phyloP scores from a whole-genome alignment of 2,888 invertebrate genomes.

The Pristionchus japonicus region DNA sequence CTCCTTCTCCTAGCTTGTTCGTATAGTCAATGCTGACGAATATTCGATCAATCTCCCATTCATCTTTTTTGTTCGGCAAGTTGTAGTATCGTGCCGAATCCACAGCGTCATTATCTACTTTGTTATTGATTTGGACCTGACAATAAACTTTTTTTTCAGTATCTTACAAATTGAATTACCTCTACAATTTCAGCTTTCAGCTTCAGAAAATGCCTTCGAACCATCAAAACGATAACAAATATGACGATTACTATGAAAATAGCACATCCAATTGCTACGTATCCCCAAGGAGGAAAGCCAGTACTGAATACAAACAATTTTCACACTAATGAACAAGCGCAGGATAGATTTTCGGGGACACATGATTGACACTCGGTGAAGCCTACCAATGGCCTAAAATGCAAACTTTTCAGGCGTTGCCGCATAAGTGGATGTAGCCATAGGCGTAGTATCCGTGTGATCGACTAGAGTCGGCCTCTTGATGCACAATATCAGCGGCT shows the following conservation, averaged over 20 bases:
- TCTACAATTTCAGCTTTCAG: not conserved
- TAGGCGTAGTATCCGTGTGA: not conserved
- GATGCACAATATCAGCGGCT: not conserved
- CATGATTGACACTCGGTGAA: too few relatives aligned
- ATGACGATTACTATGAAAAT: not conserved
- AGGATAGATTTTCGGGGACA: too few relatives aligned
- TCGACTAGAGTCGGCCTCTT: not conserved
- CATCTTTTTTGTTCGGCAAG: not conserved
- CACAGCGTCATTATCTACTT: too few relatives aligned
- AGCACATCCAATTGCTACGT: not conserved
- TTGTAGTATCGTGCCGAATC: not conserved
- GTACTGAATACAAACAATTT: not conserved
- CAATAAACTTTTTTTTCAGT: too few relatives aligned
- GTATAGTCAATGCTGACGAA: not conserved
- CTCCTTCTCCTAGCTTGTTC: not conserved
- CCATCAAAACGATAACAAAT: not conserved
- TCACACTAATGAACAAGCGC: not conserved
- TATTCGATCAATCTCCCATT: slow-evolving; percentile 11
- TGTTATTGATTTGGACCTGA: too few relatives aligned
- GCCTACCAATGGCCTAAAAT: too few relatives aligned
- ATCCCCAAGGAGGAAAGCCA: not conserved
- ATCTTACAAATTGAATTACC: not conserved
- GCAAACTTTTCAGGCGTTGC: not conserved
- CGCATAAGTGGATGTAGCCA: not conserved
- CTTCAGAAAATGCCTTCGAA: not conserved